A percentile compares a stretch with the other conserved stretches of the same genome.
These are phyloP conservation scores for Vanacampus margaritifer DNA, from an alignment of 2,113 vertebrate genomes.

Conservation along the genomic window DNA sequence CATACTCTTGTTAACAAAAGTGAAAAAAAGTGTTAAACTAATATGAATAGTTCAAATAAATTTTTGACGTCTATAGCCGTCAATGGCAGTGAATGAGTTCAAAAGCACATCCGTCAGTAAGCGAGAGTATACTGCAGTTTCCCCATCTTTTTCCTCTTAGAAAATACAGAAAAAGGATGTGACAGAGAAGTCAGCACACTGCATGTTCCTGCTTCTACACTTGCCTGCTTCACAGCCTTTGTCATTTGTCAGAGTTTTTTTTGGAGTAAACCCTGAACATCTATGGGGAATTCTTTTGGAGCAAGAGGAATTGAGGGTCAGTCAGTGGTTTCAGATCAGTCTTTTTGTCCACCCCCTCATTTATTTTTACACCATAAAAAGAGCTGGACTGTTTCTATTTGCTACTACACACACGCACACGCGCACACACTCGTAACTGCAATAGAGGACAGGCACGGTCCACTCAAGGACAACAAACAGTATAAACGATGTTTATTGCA, in stretches of 20 bases:
- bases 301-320: constrained; percentile 11
- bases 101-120: background rate
- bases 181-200: constrained; percentile 27
- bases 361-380: background rate
- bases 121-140: background rate
- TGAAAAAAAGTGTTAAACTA: too few species aligned
- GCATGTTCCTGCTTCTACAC: constrained; percentile 31
- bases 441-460: constrained; percentile 21
- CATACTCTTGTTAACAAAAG: too few species aligned
- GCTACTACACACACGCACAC: background rate
- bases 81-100: accelerated
- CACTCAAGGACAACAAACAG: constrained; percentile 37
- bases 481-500: constrained; percentile 33
- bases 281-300: constrained; percentile 6
- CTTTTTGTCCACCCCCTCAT: background rate
- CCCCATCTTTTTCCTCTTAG: background rate
- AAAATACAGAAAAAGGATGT: constrained; percentile 16
- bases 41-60: too few species aligned
- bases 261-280: background rate
- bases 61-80: too few species aligned
- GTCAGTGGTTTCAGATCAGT: background rate
- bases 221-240: constrained; percentile 36
- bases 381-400: background rate
- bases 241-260: constrained; percentile 34
- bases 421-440: constrained; percentile 11